Conservation (phyloP, 2,797 vertebrate species). For the Salmo trutta region DNA sequence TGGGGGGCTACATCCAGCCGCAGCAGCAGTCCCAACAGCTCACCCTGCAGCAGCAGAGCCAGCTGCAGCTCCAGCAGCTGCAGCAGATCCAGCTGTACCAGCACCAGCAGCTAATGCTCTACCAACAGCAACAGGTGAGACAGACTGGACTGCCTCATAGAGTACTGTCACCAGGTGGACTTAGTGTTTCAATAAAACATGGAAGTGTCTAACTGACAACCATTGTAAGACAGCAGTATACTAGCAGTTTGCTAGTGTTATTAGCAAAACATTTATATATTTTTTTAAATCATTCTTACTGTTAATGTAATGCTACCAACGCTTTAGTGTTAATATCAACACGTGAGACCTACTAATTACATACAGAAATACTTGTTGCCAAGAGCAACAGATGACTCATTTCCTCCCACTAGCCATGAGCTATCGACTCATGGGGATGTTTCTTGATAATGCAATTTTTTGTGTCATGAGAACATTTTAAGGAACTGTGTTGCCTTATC, state of each 20-base stretch:
- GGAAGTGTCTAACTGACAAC: background rate
- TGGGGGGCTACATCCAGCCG: slow-evolving; percentile 80
- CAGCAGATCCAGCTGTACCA: slow-evolving; percentile 82
- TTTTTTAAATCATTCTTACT: background rate
- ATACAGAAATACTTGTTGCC: background rate
- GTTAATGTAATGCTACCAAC: background rate
- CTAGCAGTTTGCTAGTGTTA: background rate
- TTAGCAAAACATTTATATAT: background rate
- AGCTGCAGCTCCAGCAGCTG: slow-evolving; percentile 79
- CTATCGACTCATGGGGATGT: background rate
- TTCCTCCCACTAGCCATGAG: background rate
- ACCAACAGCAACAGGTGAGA: slow-evolving; percentile 72
- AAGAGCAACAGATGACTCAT: slow-evolving; percentile 10
- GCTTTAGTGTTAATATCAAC: background rate
- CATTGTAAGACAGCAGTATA: background rate
- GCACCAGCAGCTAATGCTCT: slow-evolving; percentile 80
- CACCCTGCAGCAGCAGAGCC: slow-evolving; percentile 76
- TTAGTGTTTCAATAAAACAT: background rate
- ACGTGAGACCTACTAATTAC: background rate
- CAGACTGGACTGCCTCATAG: background rate
- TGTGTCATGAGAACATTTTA: background rate
- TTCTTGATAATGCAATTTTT: background rate
- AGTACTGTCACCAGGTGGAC: background rate
- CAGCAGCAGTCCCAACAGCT: slow-evolving; percentile 69
- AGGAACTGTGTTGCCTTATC: background rate